Evolutionary conservation across 2,888 invertebrate genomes (phyloP).

Genomic region (Agrochola litura): DNA sequence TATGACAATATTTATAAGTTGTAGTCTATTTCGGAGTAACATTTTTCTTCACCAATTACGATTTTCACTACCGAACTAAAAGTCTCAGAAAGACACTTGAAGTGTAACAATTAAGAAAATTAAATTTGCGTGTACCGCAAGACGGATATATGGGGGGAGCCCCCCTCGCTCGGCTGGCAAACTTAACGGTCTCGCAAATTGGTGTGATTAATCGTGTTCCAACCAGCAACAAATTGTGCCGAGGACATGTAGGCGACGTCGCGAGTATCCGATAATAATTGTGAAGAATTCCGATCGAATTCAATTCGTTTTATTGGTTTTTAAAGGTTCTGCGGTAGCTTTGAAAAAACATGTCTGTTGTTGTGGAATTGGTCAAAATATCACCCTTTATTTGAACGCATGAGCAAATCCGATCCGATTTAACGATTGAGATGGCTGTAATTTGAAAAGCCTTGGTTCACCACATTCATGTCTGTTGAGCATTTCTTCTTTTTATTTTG

Average conservation of each 20-base stretch:
- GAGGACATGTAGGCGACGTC: slow-evolving; percentile 36
- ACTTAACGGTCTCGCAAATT: slow-evolving; percentile 62
- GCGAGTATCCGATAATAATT: slow-evolving; percentile 22
- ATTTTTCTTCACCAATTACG: slow-evolving; percentile 30
- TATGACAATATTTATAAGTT: not conserved
- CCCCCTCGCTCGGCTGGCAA: slow-evolving; percentile 19
- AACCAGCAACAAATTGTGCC: slow-evolving; percentile 41
- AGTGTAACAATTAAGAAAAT: slow-evolving; percentile 53
- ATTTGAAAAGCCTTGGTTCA: not conserved
- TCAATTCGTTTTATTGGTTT: slow-evolving; percentile 30
- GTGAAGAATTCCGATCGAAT: slow-evolving; percentile 14
- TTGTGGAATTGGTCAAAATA: not conserved
- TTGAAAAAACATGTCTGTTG: slow-evolving; percentile 1
- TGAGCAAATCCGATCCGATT: not conserved
- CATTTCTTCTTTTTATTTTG: not conserved
- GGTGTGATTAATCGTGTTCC: slow-evolving; percentile 66
- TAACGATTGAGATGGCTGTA: not conserved
- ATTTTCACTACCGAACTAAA: slow-evolving; percentile 13
- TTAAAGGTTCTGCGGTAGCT: slow-evolving; percentile 7
- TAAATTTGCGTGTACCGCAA: slow-evolving; percentile 50
- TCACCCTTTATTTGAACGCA: slow-evolving; percentile 16
- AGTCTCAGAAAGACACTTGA: slow-evolving; percentile 32
- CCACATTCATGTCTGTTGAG: too few relatives aligned
- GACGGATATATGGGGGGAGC: slow-evolving; percentile 9
- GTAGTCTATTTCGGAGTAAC: not conserved